Conservation (phyloP, 2,113 vertebrate species). For the Rynchops niger region DNA sequence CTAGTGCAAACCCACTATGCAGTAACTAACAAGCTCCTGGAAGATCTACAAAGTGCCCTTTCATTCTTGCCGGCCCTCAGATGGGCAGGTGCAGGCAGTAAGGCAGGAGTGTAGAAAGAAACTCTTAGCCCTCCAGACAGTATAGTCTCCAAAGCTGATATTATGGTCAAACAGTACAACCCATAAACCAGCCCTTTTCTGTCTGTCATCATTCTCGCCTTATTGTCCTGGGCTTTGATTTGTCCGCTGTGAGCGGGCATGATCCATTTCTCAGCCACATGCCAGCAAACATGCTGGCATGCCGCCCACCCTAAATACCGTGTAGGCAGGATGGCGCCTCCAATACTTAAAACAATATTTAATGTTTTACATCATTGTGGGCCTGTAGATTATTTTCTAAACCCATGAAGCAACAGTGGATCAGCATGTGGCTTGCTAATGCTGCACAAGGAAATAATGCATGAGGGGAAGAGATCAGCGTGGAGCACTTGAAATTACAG, state of each 20-base stretch:
- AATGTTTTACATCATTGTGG: slow-evolving; percentile 79
- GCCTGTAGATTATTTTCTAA: slow-evolving; percentile 80
- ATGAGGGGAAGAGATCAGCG: slow-evolving; percentile 49
- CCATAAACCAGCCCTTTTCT: slow-evolving; percentile 67
- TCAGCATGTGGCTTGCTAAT: slow-evolving; percentile 71
- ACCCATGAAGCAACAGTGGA: slow-evolving; percentile 75
- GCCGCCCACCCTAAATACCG: slow-evolving; percentile 74
- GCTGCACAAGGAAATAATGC: slow-evolving; percentile 67
- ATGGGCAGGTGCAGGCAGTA: slow-evolving; percentile 63
- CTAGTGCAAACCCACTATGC: background rate
- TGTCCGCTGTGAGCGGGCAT: slow-evolving; percentile 68
- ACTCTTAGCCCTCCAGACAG: slow-evolving; percentile 61
- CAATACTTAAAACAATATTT: slow-evolving; percentile 79
- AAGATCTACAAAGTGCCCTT: slow-evolving; percentile 8
- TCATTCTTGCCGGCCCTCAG: slow-evolving; percentile 35
- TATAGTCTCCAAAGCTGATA: slow-evolving; percentile 33
- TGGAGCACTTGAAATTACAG: slow-evolving; percentile 41
- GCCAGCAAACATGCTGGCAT: slow-evolving; percentile 71
- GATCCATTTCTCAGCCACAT: slow-evolving; percentile 66
- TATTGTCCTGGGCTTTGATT: slow-evolving; percentile 72
- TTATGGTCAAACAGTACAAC: slow-evolving; percentile 29
- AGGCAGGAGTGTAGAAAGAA: slow-evolving; percentile 66
- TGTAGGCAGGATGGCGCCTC: slow-evolving; percentile 83
- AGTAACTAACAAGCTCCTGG: background rate
- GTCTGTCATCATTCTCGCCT: slow-evolving; percentile 84